These are phyloP conservation scores for Liparis tanakae DNA, from an alignment of 2,797 vertebrate genomes.

Conservation along the genomic window DNA sequence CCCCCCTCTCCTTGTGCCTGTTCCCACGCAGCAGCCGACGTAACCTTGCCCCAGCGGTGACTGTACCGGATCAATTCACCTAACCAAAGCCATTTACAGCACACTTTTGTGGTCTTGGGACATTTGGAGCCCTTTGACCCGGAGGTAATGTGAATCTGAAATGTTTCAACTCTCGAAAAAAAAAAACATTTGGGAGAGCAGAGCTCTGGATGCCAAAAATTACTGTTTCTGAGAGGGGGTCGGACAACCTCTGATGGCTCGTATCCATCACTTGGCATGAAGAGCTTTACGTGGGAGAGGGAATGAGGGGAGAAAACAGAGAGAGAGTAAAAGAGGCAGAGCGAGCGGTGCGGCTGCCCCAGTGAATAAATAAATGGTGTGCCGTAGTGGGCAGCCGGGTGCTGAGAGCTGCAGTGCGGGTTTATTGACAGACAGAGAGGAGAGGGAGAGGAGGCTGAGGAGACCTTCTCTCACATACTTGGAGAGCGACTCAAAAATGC, in stretches of 20 bases:
- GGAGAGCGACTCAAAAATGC: constrained; percentile 59
- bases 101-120: constrained; percentile 56
- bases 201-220: constrained; percentile 53
- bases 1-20: constrained; percentile 7
- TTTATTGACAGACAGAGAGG: constrained; percentile 83
- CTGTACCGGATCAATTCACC: constrained; percentile 60
- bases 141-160: constrained; percentile 58
- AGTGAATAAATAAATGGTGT: constrained; percentile 80
- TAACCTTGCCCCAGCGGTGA: constrained; percentile 35
- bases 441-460: constrained; percentile 61
- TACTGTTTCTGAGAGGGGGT: constrained; percentile 13
- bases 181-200: constrained; percentile 57
- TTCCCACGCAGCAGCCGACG: constrained; percentile 55
- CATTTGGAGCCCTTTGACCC: constrained; percentile 64
- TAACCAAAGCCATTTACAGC: constrained; percentile 44
- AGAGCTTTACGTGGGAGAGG: constrained; percentile 43
- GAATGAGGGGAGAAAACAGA: constrained; percentile 36
- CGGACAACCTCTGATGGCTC: constrained; percentile 48
- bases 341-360: constrained; percentile 57
- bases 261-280: constrained; percentile 60
- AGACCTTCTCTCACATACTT: constrained; percentile 57
- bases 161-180: constrained; percentile 55
- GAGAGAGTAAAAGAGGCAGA: constrained; percentile 35
- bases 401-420: constrained; percentile 74
- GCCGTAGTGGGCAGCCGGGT: constrained; percentile 70